Base-by-base conservation (phyloP, 2,888 invertebrate species). In the Lysandra bellargus region DNA sequence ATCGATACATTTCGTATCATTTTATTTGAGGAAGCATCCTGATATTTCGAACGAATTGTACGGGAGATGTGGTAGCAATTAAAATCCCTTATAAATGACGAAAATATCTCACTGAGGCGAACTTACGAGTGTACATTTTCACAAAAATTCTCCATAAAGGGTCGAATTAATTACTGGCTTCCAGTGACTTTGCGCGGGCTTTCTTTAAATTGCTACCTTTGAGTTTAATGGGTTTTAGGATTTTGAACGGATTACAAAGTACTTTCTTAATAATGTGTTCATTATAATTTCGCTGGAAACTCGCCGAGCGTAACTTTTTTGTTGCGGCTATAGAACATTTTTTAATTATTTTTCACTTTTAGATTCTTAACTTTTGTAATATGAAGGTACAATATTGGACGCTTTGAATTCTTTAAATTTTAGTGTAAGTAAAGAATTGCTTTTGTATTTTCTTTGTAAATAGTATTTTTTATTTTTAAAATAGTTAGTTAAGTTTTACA, bases 241-340 rank as follows among this genome's bases (percentile, higher is more conserved):
- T 69, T 69, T 69, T 69, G 14, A 69, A 69, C 69, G 33, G 69
- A 69, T 69, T 69, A 69, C 69, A 69, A 69, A 69, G 69, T 69
- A 17, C 33, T 69, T 69, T 69, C 64, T 69, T 69, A 69, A 69
- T 69, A 80, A 79, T 57, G 53, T 33, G 37, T 74, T 40, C 49
- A 72, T 72, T 57, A 53, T 17, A 75, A n/a, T 23, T 23, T 61
- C 44, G 78, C n/a, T 73, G 44, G 30, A 9, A 49, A 44, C 40
- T 37, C 74, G 37, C 37, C 53, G 60, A 44, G 73, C 61, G 61
- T 30, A 74, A 74, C 37, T 72, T 53, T 61, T 79, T 37, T 64
- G 14, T 69, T 69, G 69, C 33, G 69, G 61, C 7, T 61, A 61
- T 23, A n/a, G 33, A 12, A 33, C 1, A 33, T 69, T 78, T 53